phyloP scores from a whole-genome alignment of 2,888 invertebrate genomes.

The Asteroscopus sphinx region DNA sequence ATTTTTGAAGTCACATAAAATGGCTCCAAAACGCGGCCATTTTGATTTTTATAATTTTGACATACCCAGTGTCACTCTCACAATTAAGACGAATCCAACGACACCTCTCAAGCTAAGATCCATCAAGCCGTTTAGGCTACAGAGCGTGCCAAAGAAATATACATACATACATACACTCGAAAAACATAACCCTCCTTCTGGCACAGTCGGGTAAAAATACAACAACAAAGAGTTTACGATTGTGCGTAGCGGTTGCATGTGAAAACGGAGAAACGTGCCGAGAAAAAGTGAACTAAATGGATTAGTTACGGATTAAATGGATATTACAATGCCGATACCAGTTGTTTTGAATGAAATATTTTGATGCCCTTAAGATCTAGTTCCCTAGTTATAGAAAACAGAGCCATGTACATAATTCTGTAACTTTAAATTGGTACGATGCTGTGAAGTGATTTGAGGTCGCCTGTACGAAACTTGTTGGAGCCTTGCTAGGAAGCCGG shows the following conservation, averaged over 20 bases:
- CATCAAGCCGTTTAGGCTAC: too few species aligned
- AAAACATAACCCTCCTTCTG: too few species aligned
- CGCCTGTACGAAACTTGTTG: conserved; percentile 2
- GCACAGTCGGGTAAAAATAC: too few species aligned
- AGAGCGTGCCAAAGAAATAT: too few species aligned
- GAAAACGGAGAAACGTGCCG: conserved; percentile 44
- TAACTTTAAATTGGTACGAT: neutral
- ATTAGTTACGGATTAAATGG: conserved; percentile 37
- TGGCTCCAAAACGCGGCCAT: too few species aligned
- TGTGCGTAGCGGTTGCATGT: conserved; percentile 41
- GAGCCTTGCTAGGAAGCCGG: conserved; percentile 31
- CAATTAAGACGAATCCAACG: too few species aligned
- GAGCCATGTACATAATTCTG: neutral
- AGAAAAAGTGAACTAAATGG: conserved; percentile 54
- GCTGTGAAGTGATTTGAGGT: conserved; percentile 19
- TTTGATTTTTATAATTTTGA: too few species aligned
- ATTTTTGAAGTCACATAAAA: too few species aligned
- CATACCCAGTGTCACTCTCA: too few species aligned
- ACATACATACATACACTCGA: too few species aligned
- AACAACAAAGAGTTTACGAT: conserved; percentile 30
- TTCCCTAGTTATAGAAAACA: conserved; percentile 6
- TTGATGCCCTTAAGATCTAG: conserved; percentile 27
- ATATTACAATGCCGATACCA: conserved; percentile 30
- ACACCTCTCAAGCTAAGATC: too few species aligned
- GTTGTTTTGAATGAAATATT: conserved; percentile 15